phyloP scores from a whole-genome alignment of 2,888 invertebrate genomes.

The Achlya flavicornis region DNA sequence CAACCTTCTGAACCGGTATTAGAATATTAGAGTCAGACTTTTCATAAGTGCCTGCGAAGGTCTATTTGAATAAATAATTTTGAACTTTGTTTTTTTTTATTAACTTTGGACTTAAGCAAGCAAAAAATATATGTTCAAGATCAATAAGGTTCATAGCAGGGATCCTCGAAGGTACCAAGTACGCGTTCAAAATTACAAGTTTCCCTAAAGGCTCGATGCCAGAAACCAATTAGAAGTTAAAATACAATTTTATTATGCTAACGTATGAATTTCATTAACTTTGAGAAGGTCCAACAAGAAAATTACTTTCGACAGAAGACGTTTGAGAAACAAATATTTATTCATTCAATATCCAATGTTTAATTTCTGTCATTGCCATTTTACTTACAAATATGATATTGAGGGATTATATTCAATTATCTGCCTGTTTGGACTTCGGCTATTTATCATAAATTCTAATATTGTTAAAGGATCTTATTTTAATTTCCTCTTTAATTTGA shows the following conservation, averaged over 20 bases:
- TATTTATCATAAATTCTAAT: neutral
- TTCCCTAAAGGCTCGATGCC: neutral
- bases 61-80: too few species aligned
- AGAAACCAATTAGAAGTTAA: slow-evolving; percentile 7
- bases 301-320: neutral
- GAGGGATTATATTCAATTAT: neutral
- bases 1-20: too few species aligned
- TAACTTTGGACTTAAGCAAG: too few species aligned
- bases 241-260: slow-evolving; percentile 2
- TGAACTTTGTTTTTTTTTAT: too few species aligned
- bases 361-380: neutral
- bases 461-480: neutral
- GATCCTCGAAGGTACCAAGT: neutral
- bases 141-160: too few species aligned
- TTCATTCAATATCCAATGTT: neutral
- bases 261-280: slow-evolving; percentile 1
- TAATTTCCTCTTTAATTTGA: neutral
- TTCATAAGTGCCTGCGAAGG: too few species aligned
- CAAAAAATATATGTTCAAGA: too few species aligned
- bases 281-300: neutral
- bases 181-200: neutral
- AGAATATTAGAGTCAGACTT: too few species aligned
- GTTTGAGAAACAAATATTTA: neutral
- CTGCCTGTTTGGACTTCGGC: neutral
- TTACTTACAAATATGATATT: neutral